These are phyloP conservation scores for Crypturellus undulatus DNA, from an alignment of 2,113 vertebrate species.

Conservation along the genomic window DNA sequence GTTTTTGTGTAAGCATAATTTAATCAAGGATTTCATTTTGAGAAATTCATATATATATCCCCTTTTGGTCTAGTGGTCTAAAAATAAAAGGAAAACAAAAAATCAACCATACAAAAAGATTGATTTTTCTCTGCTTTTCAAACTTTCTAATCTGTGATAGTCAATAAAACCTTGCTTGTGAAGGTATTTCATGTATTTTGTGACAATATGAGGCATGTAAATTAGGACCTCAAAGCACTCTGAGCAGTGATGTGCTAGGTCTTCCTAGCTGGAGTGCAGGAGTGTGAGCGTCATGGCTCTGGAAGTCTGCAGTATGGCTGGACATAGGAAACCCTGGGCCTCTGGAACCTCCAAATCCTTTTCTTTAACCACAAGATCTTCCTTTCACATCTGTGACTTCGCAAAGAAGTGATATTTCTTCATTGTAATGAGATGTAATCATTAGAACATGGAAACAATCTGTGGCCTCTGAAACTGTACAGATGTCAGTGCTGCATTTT, in stretches of 20 bases:
- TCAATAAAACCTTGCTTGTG: background rate
- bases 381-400: slow-evolving; percentile 14
- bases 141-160: background rate
- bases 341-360: background rate
- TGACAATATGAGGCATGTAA: background rate
- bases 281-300: background rate
- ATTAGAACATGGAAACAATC: slow-evolving; percentile 51
- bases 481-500: slow-evolving; percentile 32
- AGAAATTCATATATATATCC: background rate
- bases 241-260: background rate
- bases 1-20: background rate
- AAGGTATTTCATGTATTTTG: background rate
- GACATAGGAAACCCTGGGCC: background rate
- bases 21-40: background rate
- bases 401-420: slow-evolving; percentile 32
- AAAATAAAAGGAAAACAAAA: background rate
- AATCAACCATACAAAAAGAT: background rate
- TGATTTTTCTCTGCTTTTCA: background rate
- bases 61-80: background rate
- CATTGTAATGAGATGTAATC: slow-evolving; percentile 13
- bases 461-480: slow-evolving; percentile 23
- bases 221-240: background rate
- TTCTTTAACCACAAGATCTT: background rate
- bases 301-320: background rate
- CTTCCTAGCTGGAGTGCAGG: background rate